These are phyloP conservation scores for Poecilobothrus nobilitatus DNA, from an alignment of 2,888 invertebrate species.

Conservation along the genomic window DNA sequence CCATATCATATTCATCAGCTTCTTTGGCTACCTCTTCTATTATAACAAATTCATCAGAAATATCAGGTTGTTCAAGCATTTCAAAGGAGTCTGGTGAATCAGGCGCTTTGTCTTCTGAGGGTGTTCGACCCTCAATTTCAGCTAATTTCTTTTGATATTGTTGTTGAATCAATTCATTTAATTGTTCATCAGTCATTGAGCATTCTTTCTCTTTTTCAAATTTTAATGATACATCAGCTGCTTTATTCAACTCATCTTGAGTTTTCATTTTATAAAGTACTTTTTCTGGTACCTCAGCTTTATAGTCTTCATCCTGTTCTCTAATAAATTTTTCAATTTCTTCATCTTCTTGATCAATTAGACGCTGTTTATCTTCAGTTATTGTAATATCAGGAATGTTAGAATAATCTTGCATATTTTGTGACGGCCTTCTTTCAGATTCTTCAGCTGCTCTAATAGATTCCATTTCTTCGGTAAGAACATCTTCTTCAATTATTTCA, in stretches of 20 bases:
- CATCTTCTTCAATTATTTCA: conserved; percentile 42
- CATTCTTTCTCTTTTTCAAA: conserved; percentile 29
- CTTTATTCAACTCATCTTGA: conserved; percentile 39
- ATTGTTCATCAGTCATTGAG: conserved; percentile 37
- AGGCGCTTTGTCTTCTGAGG: conserved; percentile 49
- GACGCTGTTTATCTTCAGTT: conserved; percentile 38
- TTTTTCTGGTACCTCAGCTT: conserved; percentile 40
- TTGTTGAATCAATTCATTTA: conserved; percentile 42
- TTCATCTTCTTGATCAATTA: conserved; percentile 32
- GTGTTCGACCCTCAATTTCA: conserved; percentile 51
- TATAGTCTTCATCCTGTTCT: conserved; percentile 32
- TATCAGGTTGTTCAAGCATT: conserved; percentile 76
- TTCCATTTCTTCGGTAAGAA: conserved; percentile 38
- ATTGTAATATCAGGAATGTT: conserved; percentile 42
- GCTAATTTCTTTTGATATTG: conserved; percentile 51
- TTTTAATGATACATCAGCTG: conserved; percentile 33
- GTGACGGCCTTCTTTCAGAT: conserved; percentile 36
- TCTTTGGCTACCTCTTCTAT: conserved; percentile 83
- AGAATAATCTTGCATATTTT: conserved; percentile 42
- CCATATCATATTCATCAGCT: conserved; percentile 71
- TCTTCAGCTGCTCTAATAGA: conserved; percentile 28
- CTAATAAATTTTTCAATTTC: conserved; percentile 34
- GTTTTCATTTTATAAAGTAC: conserved; percentile 38
- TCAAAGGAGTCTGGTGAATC: conserved; percentile 83
- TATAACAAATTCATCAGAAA: conserved; percentile 80